Evolutionary conservation across 2,888 invertebrate species (phyloP), one percentile per base, ranked within the genome.

Genomic region (Gisinianus flammeolus): DNA sequence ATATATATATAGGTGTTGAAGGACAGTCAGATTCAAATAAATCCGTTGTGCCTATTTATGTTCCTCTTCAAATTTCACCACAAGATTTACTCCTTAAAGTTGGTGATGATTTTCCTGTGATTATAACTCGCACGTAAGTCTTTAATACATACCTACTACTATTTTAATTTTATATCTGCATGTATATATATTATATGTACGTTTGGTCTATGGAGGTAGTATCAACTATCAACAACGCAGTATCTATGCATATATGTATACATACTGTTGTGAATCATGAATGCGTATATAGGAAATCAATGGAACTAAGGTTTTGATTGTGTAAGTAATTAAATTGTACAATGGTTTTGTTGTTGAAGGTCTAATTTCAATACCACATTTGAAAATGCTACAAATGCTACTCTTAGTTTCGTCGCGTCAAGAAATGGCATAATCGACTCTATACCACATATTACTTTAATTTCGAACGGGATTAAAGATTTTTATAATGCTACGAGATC

Each of bases 11-110:
- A n/a, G n/a, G n/a, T n/a, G n/a, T n/a, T n/a, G n/a, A n/a, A n/a
- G n/a, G n/a, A n/a, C n/a, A n/a, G n/a, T n/a, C n/a, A n/a, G n/a
- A n/a, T n/a, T n/a, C n/a, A n/a, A n/a, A n/a, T n/a, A n/a, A n/a
- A n/a, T n/a, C n/a, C n/a, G n/a, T n/a, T n/a, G n/a, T n/a, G n/a
- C n/a, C n/a, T n/a, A n/a, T n/a, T n/a, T n/a, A n/a, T n/a, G n/a
- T n/a, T 52, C 30, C 67, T 28, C 33, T 81, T 0, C 22, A 30
- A 58, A 69, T 81, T 67, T 79, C 79, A 12, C 62, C 67, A 12
- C 79, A 81, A 44, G 81, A 82, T 52, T 30, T 81, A n/a, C 33
- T 31, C 6, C 12, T 82, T 12, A 79, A 81, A 78, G 80, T 81
- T 12, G 82, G 81, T 44, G 33, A 76, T 22, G 54, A 66, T 30